These are phyloP conservation scores for Drosophila niveifrons DNA, from an alignment of 2,888 invertebrate species.

Conservation along the genomic window DNA sequence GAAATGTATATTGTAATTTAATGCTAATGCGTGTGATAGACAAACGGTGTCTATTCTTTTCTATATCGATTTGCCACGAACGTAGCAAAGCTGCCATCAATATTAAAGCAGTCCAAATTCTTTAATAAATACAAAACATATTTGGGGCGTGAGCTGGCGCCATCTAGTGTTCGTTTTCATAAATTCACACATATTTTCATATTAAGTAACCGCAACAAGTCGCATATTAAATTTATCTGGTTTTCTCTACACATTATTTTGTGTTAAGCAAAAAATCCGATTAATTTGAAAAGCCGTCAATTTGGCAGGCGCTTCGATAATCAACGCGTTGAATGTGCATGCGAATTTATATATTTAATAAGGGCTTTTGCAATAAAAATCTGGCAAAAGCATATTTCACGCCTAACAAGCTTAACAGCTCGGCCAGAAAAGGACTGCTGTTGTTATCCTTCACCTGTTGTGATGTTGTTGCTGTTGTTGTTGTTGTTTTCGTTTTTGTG, in stretches of 20 bases:
- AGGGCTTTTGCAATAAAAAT: conserved; percentile 36
- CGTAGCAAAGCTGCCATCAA: no score
- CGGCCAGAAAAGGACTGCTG: neutral
- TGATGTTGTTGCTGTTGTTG: neutral
- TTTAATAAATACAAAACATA: neutral
- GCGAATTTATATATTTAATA: conserved; percentile 55
- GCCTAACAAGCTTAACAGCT: conserved; percentile 64
- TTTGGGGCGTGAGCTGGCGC: neutral
- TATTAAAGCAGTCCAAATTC: no score
- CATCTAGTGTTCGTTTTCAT: neutral
- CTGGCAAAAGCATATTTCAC: conserved; percentile 57
- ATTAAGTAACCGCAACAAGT: neutral
- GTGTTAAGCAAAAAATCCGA: conserved; percentile 22
- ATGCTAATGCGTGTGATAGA: neutral
- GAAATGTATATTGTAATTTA: neutral
- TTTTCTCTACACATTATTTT: neutral
- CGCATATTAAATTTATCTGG: conserved; percentile 3
- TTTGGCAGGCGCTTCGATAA: conserved; percentile 21
- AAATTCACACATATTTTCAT: neutral
- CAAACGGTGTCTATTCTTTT: neutral
- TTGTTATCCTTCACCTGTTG: conserved; percentile 29
- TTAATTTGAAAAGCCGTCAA: conserved; percentile 44
- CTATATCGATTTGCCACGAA: neutral
- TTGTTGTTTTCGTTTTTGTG: conserved; percentile 7
- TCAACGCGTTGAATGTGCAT: conserved; percentile 28